Evolutionary conservation across 2,797 vertebrate species (phyloP).

Genomic region (Sphenodon punctatus): DNA sequence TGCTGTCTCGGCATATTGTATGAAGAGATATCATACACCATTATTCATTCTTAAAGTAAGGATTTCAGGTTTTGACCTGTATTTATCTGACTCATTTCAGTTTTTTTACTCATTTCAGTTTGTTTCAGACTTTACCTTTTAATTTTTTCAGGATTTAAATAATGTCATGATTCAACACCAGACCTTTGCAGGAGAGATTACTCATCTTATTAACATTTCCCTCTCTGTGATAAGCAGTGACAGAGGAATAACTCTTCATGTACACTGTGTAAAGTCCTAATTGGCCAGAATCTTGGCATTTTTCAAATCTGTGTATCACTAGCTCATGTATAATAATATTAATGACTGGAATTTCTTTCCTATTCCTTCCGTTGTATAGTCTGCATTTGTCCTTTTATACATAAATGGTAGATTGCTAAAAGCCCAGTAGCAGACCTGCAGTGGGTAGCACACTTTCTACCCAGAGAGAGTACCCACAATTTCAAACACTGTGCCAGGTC

Average conservation of each 20-base stretch:
- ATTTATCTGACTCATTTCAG: background rate
- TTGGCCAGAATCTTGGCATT: background rate
- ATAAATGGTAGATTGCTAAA: constrained; percentile 23
- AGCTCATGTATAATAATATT: background rate
- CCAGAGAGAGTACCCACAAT: too few species aligned
- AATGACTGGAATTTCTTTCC: background rate
- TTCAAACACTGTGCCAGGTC: too few species aligned
- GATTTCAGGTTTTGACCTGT: background rate
- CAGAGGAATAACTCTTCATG: background rate
- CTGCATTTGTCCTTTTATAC: background rate
- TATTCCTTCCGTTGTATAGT: background rate
- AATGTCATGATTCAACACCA: background rate
- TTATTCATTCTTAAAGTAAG: background rate
- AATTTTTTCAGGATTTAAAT: background rate
- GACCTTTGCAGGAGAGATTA: background rate
- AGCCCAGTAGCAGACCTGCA: too few species aligned
- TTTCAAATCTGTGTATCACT: background rate
- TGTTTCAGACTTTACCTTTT: background rate
- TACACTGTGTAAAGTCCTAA: background rate
- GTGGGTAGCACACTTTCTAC: too few species aligned
- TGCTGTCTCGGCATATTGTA: too few species aligned
- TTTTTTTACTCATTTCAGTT: background rate
- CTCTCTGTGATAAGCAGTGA: background rate
- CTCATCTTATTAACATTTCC: background rate
- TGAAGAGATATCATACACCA: background rate